These are phyloP conservation scores for Latrodectus elegans DNA, from an alignment of 2,888 invertebrate genomes.

Conservation along the genomic window DNA sequence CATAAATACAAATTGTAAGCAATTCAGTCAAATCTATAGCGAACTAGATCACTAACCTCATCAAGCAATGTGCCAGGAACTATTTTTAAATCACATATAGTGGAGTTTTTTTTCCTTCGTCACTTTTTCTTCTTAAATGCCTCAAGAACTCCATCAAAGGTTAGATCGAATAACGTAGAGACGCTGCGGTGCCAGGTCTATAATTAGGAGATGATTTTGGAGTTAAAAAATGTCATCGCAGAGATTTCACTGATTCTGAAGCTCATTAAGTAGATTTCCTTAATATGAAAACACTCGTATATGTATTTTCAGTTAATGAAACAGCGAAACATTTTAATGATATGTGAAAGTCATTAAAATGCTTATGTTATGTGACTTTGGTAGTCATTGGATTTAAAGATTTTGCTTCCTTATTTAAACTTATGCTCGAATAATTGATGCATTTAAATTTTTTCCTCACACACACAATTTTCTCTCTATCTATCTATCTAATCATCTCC, in stretches of 20 bases:
- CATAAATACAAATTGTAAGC: slow-evolving; percentile 29
- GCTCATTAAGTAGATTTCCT: not conserved
- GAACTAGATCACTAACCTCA: slow-evolving; percentile 56
- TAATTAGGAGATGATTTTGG: slow-evolving; percentile 30
- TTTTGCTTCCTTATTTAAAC: too few species aligned
- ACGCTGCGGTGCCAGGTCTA: slow-evolving; percentile 39
- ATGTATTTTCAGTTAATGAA: too few species aligned
- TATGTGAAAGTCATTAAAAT: too few species aligned
- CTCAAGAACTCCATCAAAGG: slow-evolving; percentile 60
- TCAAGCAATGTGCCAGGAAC: slow-evolving; percentile 46
- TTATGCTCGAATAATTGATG: too few species aligned
- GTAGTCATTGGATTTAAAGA: too few species aligned
- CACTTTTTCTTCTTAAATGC: slow-evolving; percentile 26
- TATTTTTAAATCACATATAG: slow-evolving; percentile 57
- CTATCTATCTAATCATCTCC: too few species aligned
- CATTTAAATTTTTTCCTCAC: too few species aligned
- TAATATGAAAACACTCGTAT: not conserved
- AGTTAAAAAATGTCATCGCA: not conserved
- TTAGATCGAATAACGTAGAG: slow-evolving; percentile 26
- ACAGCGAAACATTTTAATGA: too few species aligned
- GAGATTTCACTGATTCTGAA: not conserved
- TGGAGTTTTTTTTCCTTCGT: slow-evolving; percentile 42
- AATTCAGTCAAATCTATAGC: slow-evolving; percentile 35
- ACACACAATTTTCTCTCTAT: too few species aligned
- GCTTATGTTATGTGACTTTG: too few species aligned